Percentiles rank a stretch among this genome's conserved stretches.
These are phyloP conservation scores for Chrysolina haemoptera DNA, from an alignment of 2,888 invertebrate species.

Conservation along the genomic window DNA sequence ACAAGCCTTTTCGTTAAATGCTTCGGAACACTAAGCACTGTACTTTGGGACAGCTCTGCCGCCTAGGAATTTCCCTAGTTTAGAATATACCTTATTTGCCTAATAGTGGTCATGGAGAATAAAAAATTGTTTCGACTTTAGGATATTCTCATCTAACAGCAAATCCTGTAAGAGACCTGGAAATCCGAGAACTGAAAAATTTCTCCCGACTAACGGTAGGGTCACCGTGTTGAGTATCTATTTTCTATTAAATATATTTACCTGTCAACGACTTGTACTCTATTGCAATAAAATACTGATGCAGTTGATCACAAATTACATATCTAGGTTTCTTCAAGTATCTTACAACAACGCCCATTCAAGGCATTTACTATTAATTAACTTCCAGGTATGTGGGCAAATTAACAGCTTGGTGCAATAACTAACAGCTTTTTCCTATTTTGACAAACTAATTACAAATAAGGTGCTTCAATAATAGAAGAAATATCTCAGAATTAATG, in stretches of 20 bases:
- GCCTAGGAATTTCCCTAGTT: no score
- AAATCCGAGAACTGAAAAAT: no score
- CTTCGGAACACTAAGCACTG: no score
- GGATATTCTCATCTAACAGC: no score
- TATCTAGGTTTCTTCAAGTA: slow-evolving; percentile 1
- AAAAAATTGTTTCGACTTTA: no score
- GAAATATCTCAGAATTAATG: slow-evolving; percentile 2
- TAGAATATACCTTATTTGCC: no score
- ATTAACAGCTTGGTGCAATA: background rate
- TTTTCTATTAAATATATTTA: background rate
- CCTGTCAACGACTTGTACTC: background rate
- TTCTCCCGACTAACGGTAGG: background rate
- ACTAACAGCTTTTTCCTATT: slow-evolving; percentile 1
- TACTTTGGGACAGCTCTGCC: no score
- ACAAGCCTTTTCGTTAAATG: no score
- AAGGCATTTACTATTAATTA: background rate
- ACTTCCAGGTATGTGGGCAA: background rate
- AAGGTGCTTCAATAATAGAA: background rate
- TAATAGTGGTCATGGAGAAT: no score
- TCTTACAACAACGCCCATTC: background rate
- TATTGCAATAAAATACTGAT: background rate
- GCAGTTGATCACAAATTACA: slow-evolving; percentile 1
- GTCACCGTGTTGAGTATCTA: background rate
- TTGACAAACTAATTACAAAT: slow-evolving; percentile 14
- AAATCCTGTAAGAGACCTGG: no score